Conservation (phyloP, 2,113 vertebrate species). For the Cynopterus brachyotis region DNA sequence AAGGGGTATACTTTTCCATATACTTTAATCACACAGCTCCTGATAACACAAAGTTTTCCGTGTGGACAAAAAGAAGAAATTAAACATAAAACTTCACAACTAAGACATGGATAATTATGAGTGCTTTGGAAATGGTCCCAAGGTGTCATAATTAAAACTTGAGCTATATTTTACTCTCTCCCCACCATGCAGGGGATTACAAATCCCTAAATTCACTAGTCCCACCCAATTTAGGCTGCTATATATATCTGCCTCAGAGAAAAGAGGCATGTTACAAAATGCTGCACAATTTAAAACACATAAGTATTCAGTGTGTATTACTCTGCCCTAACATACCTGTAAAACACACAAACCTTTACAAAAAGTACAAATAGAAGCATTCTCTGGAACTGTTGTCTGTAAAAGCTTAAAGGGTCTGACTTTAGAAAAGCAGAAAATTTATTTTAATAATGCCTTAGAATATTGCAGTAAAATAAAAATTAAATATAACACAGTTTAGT, state of each 20-base stretch:
- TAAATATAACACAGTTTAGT: conserved; percentile 27
- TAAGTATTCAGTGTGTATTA: neutral
- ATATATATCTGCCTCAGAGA: neutral
- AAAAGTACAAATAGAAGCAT: conserved; percentile 30
- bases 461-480: conserved; percentile 26
- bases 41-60: conserved; percentile 22
- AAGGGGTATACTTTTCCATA: neutral
- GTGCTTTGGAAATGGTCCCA: conserved; percentile 10
- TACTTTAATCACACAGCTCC: neutral
- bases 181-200: neutral
- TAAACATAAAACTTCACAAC: conserved; percentile 51
- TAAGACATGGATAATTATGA: conserved; percentile 32
- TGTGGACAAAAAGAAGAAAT: conserved; percentile 48
- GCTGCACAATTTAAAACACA: conserved; percentile 22
- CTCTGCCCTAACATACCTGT: neutral
- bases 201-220: neutral
- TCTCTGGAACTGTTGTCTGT: neutral
- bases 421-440: conserved; percentile 27
- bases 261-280: conserved; percentile 52
- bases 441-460: neutral
- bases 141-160: conserved; percentile 26
- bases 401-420: neutral
- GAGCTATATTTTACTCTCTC: conserved; percentile 52
- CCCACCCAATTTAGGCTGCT: neutral
- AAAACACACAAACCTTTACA: conserved; percentile 1